Percentiles rank a stretch among this genome's conserved stretches.
These are phyloP conservation scores for Nomada fabriciana DNA, from an alignment of 2,888 invertebrate species.

Conservation along the genomic window DNA sequence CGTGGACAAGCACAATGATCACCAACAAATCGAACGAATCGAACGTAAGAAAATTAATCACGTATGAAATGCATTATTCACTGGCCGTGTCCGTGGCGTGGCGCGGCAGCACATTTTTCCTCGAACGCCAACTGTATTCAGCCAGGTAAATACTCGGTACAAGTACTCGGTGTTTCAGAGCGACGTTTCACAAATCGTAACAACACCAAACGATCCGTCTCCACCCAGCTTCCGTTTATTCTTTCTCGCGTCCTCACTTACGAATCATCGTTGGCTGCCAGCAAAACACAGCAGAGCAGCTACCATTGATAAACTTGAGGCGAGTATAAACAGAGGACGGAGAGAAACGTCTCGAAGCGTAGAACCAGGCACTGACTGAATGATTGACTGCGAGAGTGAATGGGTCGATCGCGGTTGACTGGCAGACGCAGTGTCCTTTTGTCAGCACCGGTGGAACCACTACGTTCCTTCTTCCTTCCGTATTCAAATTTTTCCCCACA, in stretches of 20 bases:
- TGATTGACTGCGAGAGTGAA: conserved; percentile 36
- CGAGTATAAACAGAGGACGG: conserved; percentile 21
- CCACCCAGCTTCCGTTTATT: background rate
- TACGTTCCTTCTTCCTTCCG: conserved; percentile 50
- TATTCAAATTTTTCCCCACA: conserved; percentile 26
- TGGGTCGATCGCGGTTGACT: conserved; percentile 36
- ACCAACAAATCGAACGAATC: conserved; percentile 33
- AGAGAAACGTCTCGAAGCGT: conserved; percentile 34
- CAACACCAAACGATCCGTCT: conserved; percentile 24
- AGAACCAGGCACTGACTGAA: conserved; percentile 56
- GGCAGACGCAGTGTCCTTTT: conserved; percentile 30
- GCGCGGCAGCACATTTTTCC: conserved; percentile 36
- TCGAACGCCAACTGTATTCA: background rate
- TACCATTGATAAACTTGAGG: conserved; percentile 27
- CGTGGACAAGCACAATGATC: conserved; percentile 51
- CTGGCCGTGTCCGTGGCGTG: conserved; percentile 32
- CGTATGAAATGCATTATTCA: conserved; percentile 44
- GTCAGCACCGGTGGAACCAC: conserved; percentile 50
- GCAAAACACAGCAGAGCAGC: conserved; percentile 8
- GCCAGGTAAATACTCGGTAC: background rate
- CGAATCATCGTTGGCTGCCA: conserved; percentile 15
- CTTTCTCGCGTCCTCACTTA: conserved; percentile 42
- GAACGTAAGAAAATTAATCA: conserved; percentile 32
- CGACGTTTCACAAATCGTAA: conserved; percentile 39
- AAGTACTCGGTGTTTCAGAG: background rate